Evolutionary conservation across 2,888 invertebrate species (phyloP).

Genomic region (Drosophila meridionalis): DNA sequence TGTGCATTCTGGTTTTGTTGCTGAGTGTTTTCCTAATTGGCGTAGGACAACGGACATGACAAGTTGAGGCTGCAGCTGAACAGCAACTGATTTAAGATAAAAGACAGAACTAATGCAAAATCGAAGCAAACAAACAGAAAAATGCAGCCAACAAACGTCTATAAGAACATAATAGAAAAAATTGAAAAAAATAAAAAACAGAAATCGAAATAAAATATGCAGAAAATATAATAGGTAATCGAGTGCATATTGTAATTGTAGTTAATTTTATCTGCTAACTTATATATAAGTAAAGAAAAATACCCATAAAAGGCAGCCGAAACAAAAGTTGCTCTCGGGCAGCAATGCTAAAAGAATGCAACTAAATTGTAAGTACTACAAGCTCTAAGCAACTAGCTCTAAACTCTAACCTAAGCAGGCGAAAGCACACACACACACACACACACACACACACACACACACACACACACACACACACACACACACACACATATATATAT

Average conservation of each 20-base stretch:
- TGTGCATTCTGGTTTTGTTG: slow-evolving; percentile 76
- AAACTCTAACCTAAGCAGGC: slow-evolving; percentile 39
- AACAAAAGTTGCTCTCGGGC: not conserved
- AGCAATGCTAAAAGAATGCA: slow-evolving; percentile 21
- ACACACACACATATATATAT: slow-evolving; percentile 2
- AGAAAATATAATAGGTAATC: slow-evolving; percentile 50
- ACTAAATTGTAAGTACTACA: slow-evolving; percentile 64
- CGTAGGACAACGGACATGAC: slow-evolving; percentile 81
- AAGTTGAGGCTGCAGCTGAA: slow-evolving; percentile 56
- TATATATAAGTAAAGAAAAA: slow-evolving; percentile 23
- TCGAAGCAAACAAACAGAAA: slow-evolving; percentile 18
- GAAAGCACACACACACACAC: not conserved
- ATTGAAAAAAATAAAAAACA: not conserved
- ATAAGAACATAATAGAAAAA: slow-evolving; percentile 4
- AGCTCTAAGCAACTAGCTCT: slow-evolving; percentile 75
- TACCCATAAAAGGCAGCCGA: slow-evolving; percentile 5
- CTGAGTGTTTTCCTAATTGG: slow-evolving; percentile 76
- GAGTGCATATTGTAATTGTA: slow-evolving; percentile 72
- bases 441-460: slow-evolving; percentile 5
- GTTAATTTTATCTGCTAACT: slow-evolving; percentile 74
- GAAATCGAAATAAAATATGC: slow-evolving; percentile 31
- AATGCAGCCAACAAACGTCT: slow-evolving; percentile 54
- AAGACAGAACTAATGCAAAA: slow-evolving; percentile 19
- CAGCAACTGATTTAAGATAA: slow-evolving; percentile 31
- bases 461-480: not conserved